phyloP scores from a whole-genome alignment of 2,113 vertebrate genomes.

The Ammodytes dubius region DNA sequence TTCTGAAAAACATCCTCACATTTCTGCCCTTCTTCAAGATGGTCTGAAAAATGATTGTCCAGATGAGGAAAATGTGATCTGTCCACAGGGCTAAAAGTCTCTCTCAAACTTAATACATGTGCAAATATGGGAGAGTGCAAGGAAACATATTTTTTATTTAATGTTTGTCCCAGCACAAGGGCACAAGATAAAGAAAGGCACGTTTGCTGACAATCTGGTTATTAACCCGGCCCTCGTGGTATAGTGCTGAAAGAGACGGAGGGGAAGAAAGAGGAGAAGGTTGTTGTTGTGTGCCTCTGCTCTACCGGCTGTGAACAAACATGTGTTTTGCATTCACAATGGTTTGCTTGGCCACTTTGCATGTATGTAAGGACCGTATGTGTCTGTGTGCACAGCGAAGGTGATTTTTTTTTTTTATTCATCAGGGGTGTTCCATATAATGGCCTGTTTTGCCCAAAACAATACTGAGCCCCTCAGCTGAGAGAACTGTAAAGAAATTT shows the following conservation, averaged over 20 bases:
- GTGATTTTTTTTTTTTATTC: conserved; percentile 1
- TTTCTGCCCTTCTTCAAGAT: conserved; percentile 10
- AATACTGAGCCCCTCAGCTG: neutral
- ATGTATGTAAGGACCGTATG: neutral
- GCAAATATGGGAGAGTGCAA: neutral
- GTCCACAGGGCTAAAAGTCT: neutral
- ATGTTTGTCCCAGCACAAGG: conserved; percentile 36
- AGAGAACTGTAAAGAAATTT: conserved; percentile 10
- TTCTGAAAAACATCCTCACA: neutral
- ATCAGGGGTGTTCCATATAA: neutral
- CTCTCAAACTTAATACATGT: neutral
- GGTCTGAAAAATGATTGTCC: neutral
- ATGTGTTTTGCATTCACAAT: conserved; percentile 49
- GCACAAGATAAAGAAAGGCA: conserved; percentile 22
- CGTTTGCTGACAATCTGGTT: conserved; percentile 38
- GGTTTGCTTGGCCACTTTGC: conserved; percentile 32
- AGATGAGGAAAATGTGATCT: neutral
- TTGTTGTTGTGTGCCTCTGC: conserved; percentile 12
- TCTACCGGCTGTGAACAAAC: conserved; percentile 36
- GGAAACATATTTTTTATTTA: neutral
- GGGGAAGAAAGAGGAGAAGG: conserved; percentile 11
- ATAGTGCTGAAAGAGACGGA: conserved; percentile 5
- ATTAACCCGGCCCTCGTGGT: conserved; percentile 22
- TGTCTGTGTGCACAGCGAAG: neutral
- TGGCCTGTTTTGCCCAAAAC: neutral